Percentiles rank a stretch among this genome's conserved stretches.
Evolutionary conservation across 2,888 invertebrate species (phyloP).

Genomic region (Leucophenga montana): DNA sequence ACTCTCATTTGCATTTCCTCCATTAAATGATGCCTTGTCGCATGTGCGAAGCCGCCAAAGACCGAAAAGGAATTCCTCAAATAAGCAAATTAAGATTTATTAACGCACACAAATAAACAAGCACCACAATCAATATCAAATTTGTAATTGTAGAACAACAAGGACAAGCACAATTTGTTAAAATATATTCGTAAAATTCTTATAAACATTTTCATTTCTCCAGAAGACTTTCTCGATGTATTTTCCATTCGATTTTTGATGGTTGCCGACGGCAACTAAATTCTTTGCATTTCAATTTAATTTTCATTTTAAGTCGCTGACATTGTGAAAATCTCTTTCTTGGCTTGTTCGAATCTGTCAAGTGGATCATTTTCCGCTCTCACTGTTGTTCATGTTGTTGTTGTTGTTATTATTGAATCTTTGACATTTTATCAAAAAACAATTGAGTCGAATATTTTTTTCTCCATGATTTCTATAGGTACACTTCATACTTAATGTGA

Average conservation of each 20-base stretch:
- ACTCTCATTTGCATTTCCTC: constrained; percentile 60
- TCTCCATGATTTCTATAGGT: background rate
- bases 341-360: constrained; percentile 6
- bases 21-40: constrained; percentile 31
- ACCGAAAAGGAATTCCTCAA: constrained; percentile 33
- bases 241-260: constrained; percentile 36
- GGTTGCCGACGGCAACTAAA: constrained; percentile 4
- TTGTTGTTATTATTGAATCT: constrained; percentile 35
- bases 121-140: constrained; percentile 30
- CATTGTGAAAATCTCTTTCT: constrained; percentile 13
- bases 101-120: constrained; percentile 59
- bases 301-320: constrained; percentile 13
- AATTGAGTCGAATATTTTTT: constrained; percentile 41
- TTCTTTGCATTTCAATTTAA: background rate
- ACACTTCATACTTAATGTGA: too few relatives aligned
- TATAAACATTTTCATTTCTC: constrained; percentile 29
- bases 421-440: constrained; percentile 62
- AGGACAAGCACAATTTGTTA: constrained; percentile 26
- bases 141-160: constrained; percentile 27
- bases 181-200: background rate
- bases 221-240: constrained; percentile 37
- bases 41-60: constrained; percentile 56
- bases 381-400: background rate
- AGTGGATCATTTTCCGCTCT: constrained; percentile 3
- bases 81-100: constrained; percentile 67